These are phyloP conservation scores for Psilopsiagon aurifrons DNA, from an alignment of 2,113 vertebrate species.

Conservation along the genomic window DNA sequence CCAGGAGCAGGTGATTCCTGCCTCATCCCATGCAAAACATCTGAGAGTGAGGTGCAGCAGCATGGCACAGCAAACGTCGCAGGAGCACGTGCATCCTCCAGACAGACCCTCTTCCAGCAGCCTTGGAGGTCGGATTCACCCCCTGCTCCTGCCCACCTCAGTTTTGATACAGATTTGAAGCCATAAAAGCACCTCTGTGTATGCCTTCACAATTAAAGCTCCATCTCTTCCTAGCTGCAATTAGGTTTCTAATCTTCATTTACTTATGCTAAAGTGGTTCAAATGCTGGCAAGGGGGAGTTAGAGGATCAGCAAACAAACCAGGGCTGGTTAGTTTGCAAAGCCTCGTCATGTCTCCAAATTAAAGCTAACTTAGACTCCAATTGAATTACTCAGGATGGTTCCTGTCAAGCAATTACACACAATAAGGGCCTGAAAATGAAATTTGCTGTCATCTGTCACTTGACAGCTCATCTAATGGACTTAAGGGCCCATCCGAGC, in stretches of 20 bases:
- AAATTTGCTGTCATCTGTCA: neutral
- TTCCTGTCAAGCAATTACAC: conserved; percentile 18
- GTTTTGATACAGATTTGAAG: neutral
- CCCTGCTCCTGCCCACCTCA: neutral
- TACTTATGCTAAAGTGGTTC: neutral
- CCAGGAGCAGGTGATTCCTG: neutral
- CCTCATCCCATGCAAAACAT: neutral
- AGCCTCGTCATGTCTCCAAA: conserved; percentile 4
- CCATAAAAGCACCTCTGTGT: neutral
- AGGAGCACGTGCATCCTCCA: neutral
- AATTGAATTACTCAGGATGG: conserved; percentile 32
- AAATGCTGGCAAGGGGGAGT: neutral
- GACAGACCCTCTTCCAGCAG: neutral
- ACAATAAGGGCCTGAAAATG: neutral
- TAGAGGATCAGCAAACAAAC: conserved; percentile 3
- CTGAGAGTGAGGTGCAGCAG: rapidly evolving
- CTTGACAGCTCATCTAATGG: conserved; percentile 7
- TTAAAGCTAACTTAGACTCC: conserved; percentile 1
- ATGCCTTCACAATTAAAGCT: neutral
- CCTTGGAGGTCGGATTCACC: rapidly evolving
- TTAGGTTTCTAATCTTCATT: neutral
- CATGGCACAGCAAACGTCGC: neutral
- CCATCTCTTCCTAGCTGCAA: neutral
- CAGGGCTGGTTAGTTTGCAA: neutral
- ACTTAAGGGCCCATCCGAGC: neutral